Evolutionary conservation across 2,113 vertebrate genomes (phyloP), one percentile per base, ranked within the genome.

Genomic region (Galbula dea): DNA sequence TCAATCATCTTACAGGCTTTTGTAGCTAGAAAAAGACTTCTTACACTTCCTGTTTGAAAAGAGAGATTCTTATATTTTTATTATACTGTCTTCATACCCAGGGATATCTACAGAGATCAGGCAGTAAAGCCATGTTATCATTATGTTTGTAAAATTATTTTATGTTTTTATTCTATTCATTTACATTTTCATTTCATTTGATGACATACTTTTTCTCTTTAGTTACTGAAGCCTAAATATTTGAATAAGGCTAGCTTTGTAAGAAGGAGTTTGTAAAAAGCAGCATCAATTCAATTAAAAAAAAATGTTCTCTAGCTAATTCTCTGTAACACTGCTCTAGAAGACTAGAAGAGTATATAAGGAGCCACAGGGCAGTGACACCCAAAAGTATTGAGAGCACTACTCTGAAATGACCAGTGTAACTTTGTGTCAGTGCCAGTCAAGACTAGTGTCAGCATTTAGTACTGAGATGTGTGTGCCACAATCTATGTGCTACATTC

Each of bases 21-120:
- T 92, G 71, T 69, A 83, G 74, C 66, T 89, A 63, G 81, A 74
- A 87, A 90, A 83, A 29, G 34, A 76, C 71, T 93, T 96, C 81
- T 90, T 93, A 92, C 37, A 79, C 69, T 75, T 72, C 34, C 6
- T 19, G 51, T 80, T 90, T 93, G 83, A 96, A 95, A 93, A 87
- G 18, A 34, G 58, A 89, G 73, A 87, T 84, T 41, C 89, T 88
- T 76, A 71, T 71, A 43, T 73, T 95, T 89, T 2, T 0, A 54
- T 93, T 87, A 72, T 87, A 29, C 67, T 77, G 27, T 81, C 82
- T 95, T 81, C 68, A 24, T 76, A 80, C 43, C 22, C 82, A 71
- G 27, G 51, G 82, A 91, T 36, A 54, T 94, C 62, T 90, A 79
- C 58, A 84, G 67, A 82, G 58, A 83, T 69, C 78, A 79, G 78